phyloP scores from a whole-genome alignment of 2,113 vertebrate genomes.

The Hypocryptadius cinnamomeus region DNA sequence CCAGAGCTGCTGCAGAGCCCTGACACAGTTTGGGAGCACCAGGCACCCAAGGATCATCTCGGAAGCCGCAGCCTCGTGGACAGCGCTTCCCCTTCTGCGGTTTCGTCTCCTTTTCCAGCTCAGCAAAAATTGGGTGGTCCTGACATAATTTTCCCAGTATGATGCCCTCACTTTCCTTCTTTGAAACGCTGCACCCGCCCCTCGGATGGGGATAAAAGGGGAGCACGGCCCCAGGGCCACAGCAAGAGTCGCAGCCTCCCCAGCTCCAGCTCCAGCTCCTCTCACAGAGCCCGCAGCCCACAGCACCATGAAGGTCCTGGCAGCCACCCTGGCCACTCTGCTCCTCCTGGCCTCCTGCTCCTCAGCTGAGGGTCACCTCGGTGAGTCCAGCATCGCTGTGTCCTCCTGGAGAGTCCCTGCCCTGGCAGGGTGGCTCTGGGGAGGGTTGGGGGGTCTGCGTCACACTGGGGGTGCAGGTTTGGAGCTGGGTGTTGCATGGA shows the following conservation, averaged over 20 bases:
- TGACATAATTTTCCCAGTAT: not conserved
- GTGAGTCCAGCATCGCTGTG: rapidly evolving
- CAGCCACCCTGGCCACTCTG: not conserved
- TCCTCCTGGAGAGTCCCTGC: not conserved
- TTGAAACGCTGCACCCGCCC: not conserved
- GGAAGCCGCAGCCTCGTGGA: not conserved
- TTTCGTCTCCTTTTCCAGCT: not conserved
- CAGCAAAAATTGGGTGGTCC: not conserved
- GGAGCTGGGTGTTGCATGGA: not conserved
- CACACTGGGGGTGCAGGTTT: not conserved
- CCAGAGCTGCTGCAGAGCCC: not conserved
- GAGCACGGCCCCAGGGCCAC: rapidly evolving
- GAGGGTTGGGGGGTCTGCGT: not conserved
- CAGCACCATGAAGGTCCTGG: not conserved
- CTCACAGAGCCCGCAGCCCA: rapidly evolving
- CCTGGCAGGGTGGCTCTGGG: rapidly evolving
- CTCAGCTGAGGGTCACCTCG: not conserved
- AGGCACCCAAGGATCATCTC: not conserved
- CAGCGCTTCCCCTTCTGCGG: not conserved
- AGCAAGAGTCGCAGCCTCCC: not conserved
- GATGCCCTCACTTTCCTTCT: not conserved
- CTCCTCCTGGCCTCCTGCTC: not conserved
- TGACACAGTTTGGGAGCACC: rapidly evolving
- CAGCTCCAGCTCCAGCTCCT: not conserved
- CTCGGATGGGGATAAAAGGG: not conserved